A percentile compares a stretch with the other conserved stretches of the same genome.
Evolutionary conservation across 2,797 vertebrate species (phyloP).

Genomic region (Tadarida brasiliensis): DNA sequence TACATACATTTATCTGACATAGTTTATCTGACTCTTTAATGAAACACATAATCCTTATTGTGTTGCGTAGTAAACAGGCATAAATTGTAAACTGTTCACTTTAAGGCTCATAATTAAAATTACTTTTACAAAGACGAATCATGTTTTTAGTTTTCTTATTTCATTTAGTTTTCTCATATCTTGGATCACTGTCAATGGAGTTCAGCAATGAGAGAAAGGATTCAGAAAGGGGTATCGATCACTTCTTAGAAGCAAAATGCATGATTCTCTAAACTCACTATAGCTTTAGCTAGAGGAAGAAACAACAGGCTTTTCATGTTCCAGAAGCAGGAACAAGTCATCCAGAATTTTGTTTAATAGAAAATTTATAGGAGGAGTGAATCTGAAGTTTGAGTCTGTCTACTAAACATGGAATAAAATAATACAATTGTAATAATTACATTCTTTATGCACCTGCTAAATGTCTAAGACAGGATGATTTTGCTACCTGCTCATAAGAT

Average conservation of each 20-base stretch:
- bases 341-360: background rate
- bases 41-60: constrained; percentile 66
- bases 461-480: background rate
- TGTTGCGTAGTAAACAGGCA: constrained; percentile 51
- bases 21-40: constrained; percentile 77
- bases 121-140: constrained; percentile 53
- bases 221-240: background rate
- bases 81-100: constrained; percentile 57
- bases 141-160: constrained; percentile 48
- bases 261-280: background rate
- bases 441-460: background rate
- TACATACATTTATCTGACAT: background rate
- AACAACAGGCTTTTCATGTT: background rate
- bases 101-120: constrained; percentile 67
- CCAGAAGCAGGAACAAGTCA: background rate
- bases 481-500: background rate
- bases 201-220: background rate
- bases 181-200: background rate
- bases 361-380: background rate
- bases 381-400: background rate
- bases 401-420: constrained; percentile 22
- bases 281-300: background rate
- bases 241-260: background rate
- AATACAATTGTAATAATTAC: background rate
- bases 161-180: constrained; percentile 10